Base-by-base conservation (phyloP, 1,140 invertebrate species). In the Solenopsis invicta region DNA sequence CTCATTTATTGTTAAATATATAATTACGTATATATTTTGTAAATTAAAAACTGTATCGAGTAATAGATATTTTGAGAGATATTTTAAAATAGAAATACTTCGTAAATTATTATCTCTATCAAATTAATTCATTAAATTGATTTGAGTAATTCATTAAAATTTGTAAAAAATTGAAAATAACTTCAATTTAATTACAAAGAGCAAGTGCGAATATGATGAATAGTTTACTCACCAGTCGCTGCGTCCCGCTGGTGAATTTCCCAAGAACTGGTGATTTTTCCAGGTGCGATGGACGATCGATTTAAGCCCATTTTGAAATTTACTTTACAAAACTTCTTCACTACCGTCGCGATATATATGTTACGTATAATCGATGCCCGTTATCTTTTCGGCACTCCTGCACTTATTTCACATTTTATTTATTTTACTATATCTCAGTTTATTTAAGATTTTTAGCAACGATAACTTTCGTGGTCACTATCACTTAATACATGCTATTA, bases 161-260 rank as follows among this genome's bases (percentile, higher is more conserved):
- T 64, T n/a, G 3, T 12, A 34, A 66, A 34, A 66, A n/a, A 8
- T 37, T 66, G n/a, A 13, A 45, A 48, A 67, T 67, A 0, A 13
- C 18, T 67, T 67, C 37, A 21, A 21, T 21, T 67, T 41, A 67
- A 45, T 48, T 13, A 67, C 4, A 45, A 12, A 24, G 10, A 48
- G 4, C 18, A 67, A 67, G 2, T 37, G 1, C 10, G 1, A 45
- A 5, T 45, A 45, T n/a, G 6, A 13, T 2, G 13, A 34, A 62
- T 3, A 45, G 8, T 45, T 67, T 10, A 67, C 64, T 67, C n/a
- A 67, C 64, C 64, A 48, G 34, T 67, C n/a, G 34, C 18, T 66
- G 64, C 29, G 29, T 29, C 2, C 2, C 29, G 8, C 9, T 59
- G 29, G 29, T 29, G 29, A 29, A 29, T 29, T 29, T 29, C 2